Percentiles rank a stretch among this genome's conserved stretches.
phyloP scores from a whole-genome alignment of 2,888 invertebrate genomes.

The Ypsolopha sequella region DNA sequence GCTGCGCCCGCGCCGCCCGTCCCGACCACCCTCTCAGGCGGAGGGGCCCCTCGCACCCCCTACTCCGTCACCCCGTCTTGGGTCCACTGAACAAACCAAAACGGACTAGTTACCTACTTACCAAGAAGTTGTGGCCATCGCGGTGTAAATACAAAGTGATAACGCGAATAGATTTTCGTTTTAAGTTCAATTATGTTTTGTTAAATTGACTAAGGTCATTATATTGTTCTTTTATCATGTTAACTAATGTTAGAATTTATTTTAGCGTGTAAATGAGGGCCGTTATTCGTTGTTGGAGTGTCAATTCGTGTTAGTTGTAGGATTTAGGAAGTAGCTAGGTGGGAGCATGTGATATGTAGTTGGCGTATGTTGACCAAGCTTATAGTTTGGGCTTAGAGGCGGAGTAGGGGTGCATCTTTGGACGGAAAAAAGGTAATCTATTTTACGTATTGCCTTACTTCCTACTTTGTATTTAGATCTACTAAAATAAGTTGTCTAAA shows the following conservation, averaged over 20 bases:
- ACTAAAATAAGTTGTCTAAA: no score
- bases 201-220: constrained; percentile 44
- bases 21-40: constrained; percentile 59
- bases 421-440: not conserved
- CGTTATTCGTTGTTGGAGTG: constrained; percentile 57
- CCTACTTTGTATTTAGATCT: not conserved
- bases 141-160: not conserved
- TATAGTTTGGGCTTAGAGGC: not conserved
- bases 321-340: constrained; percentile 65
- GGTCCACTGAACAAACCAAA: constrained; percentile 61
- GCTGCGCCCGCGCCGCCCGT: constrained; percentile 55
- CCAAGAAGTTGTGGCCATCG: constrained; percentile 12
- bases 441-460: not conserved
- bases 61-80: constrained; percentile 72
- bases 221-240: constrained; percentile 55
- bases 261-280: constrained; percentile 44
- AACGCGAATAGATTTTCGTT: not conserved
- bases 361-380: not conserved
- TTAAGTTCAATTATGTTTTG: constrained; percentile 20
- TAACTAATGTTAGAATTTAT: constrained; percentile 67
- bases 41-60: constrained; percentile 44
- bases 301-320: constrained; percentile 58
- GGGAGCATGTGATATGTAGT: constrained; percentile 61
- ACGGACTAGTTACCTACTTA: constrained; percentile 32
- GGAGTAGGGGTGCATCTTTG: not conserved